Percentiles rank a stretch among this genome's conserved stretches.
Conservation (phyloP, 2,113 vertebrate species). For the Zootoca vivipara region DNA sequence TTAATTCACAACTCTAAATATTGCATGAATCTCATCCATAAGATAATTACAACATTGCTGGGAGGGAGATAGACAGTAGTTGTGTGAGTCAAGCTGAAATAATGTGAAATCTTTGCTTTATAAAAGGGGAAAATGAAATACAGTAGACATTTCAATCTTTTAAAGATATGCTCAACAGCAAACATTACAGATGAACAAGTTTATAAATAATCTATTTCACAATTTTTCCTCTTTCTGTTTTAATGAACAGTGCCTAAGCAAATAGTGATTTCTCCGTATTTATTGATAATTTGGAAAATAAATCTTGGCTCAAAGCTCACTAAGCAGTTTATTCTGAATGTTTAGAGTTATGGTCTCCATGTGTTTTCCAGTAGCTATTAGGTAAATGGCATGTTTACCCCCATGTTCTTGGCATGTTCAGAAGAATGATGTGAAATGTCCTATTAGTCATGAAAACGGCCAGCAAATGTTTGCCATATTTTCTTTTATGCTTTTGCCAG, state of each 20-base stretch:
- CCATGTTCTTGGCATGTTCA: slow-evolving; percentile 4
- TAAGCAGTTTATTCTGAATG: slow-evolving; percentile 21
- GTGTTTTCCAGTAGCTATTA: background rate
- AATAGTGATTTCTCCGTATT: slow-evolving; percentile 54
- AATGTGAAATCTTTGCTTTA: background rate
- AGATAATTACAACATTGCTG: background rate
- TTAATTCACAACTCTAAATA: background rate
- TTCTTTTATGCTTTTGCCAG: background rate
- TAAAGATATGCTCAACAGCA: slow-evolving; percentile 12
- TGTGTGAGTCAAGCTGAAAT: background rate
- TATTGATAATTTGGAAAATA: slow-evolving; percentile 63
- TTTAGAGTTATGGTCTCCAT: slow-evolving; percentile 16
- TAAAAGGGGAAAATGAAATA: slow-evolving; percentile 18
- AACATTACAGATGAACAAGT: slow-evolving; percentile 51
- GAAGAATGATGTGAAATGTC: background rate
- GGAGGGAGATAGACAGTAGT: background rate
- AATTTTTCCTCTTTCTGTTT: slow-evolving; percentile 38
- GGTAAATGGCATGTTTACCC: background rate
- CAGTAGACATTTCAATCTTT: background rate
- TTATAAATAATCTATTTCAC: slow-evolving; percentile 55
- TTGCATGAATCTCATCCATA: background rate
- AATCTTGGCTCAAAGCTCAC: slow-evolving; percentile 44
- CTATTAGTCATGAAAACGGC: background rate
- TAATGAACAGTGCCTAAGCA: slow-evolving; percentile 38
- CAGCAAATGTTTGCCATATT: background rate